Percentiles rank a stretch among this genome's conserved stretches.
phyloP scores from a whole-genome alignment of 2,113 vertebrate species.

The Microcebus murinus region DNA sequence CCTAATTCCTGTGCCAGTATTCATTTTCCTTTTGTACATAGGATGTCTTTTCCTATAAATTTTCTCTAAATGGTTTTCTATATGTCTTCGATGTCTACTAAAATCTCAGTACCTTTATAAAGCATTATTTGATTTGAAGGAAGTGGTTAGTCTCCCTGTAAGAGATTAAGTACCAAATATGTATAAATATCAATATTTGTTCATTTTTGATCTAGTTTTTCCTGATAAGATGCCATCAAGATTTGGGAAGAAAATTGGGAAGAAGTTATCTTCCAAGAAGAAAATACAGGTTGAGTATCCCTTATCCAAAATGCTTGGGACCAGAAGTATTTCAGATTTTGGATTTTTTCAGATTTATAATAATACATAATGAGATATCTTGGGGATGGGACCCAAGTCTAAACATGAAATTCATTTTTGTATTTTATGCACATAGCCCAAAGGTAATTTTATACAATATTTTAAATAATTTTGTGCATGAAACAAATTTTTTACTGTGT shows the following conservation, averaged over 20 bases:
- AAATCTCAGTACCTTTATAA: background rate
- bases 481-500: too few relatives aligned
- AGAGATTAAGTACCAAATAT: background rate
- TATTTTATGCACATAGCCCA: too few relatives aligned
- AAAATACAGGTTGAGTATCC: background rate
- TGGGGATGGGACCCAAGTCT: too few relatives aligned
- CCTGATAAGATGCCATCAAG: background rate
- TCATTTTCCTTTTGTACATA: background rate
- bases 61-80: background rate
- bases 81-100: background rate
- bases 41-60: background rate
- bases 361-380: too few relatives aligned
- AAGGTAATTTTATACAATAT: too few relatives aligned
- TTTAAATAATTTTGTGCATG: too few relatives aligned
- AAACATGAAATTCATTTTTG: too few relatives aligned
- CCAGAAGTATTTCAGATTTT: too few relatives aligned
- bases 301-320: too few relatives aligned
- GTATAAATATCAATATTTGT: background rate
- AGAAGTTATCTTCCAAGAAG: background rate
- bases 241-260: background rate
- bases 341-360: too few relatives aligned
- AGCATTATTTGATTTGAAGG: background rate
- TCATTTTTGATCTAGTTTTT: background rate
- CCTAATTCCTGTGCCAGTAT: background rate
- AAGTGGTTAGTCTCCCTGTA: background rate